These are phyloP conservation scores for Cephalotes varians DNA, from an alignment of 2,888 invertebrate species.

Conservation along the genomic window DNA sequence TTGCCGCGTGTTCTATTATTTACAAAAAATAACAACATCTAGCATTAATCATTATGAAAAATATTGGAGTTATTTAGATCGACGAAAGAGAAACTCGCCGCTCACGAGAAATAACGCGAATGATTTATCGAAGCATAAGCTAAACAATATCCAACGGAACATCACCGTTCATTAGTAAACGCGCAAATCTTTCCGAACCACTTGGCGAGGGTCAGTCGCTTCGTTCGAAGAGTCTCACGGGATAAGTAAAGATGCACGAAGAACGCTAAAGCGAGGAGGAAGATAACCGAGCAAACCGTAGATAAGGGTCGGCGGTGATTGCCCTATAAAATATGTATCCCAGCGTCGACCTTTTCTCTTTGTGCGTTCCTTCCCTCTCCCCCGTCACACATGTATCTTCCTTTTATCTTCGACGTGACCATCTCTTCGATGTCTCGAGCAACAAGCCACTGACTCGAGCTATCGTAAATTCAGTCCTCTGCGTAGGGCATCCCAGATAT, in stretches of 20 bases:
- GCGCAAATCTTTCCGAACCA: conserved; percentile 72
- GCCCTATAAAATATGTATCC: conserved; percentile 85
- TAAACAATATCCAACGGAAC: conserved; percentile 28
- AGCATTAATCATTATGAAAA: conserved; percentile 1
- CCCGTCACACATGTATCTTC: conserved; percentile 55
- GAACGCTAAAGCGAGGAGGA: conserved; percentile 53
- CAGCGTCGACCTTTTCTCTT: conserved; percentile 75
- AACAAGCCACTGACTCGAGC: conserved; percentile 62
- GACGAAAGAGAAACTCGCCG: not conserved
- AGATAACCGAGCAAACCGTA: conserved; percentile 82
- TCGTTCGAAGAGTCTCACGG: conserved; percentile 28
- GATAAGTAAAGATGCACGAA: conserved; percentile 41
- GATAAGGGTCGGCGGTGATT: conserved; percentile 84
- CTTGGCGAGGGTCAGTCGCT: conserved; percentile 61
- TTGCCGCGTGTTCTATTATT: not conserved
- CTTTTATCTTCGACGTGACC: conserved; percentile 64
- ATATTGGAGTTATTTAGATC: not conserved
- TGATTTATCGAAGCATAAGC: conserved; percentile 58
- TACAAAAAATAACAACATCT: not conserved
- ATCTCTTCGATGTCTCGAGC: conserved; percentile 68
- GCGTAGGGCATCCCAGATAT: conserved; percentile 24
- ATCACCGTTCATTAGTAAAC: conserved; percentile 72
- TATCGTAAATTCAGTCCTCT: conserved; percentile 50
- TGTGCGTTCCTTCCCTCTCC: conserved; percentile 56
- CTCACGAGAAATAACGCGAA: not conserved